Conservation (phyloP, 2,888 invertebrate species). For the Isoperla grammatica region DNA sequence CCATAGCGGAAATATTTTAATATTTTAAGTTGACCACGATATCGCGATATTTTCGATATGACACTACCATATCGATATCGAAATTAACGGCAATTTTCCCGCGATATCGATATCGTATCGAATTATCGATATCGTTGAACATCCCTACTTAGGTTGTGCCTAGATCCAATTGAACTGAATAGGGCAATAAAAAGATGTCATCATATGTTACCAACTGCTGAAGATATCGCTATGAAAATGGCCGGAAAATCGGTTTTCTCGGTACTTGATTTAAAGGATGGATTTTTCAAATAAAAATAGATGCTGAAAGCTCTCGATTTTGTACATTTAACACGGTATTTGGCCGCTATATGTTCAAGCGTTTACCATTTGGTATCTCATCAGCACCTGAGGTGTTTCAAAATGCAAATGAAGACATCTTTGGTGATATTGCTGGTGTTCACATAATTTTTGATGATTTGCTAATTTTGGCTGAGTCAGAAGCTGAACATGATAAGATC, state of each 20-base stretch:
- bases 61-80: too few species aligned
- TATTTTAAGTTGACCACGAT: too few species aligned
- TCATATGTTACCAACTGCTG: background rate
- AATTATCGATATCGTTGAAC: too few species aligned
- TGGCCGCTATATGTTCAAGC: conserved; percentile 12
- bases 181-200: background rate
- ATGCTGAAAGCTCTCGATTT: conserved; percentile 1
- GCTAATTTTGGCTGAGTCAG: conserved; percentile 20
- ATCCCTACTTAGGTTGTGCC: background rate
- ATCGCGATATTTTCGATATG: too few species aligned
- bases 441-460: conserved; percentile 22
- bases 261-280: conserved; percentile 22
- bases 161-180: conserved; percentile 10
- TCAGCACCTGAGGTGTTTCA: conserved; percentile 23
- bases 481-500: conserved; percentile 22
- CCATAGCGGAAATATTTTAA: too few species aligned
- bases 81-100: too few species aligned
- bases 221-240: background rate
- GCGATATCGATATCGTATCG: too few species aligned
- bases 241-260: conserved; percentile 1
- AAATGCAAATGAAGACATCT: conserved; percentile 21
- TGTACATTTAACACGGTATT: conserved; percentile 21
- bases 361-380: conserved; percentile 24
- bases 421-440: conserved; percentile 23
- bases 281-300: conserved; percentile 18